Evolutionary conservation across 2,888 invertebrate species (phyloP), one percentile per base, ranked within the genome.

Genomic region (Pseudanteris insignis): DNA sequence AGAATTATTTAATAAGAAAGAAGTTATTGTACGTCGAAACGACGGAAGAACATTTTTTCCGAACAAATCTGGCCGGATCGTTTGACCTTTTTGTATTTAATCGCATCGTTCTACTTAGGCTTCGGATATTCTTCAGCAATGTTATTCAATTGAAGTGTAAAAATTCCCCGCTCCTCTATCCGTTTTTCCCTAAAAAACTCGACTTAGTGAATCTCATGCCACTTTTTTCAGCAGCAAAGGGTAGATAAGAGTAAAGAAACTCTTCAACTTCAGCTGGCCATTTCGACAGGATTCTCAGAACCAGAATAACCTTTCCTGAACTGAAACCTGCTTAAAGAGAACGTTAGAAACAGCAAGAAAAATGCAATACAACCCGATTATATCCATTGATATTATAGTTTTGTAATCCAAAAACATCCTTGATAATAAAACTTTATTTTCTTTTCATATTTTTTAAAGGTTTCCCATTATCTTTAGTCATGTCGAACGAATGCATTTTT

Each of bases 71-170:
- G 9, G 14, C 25, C 25, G 14, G n/a, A n/a, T n/a, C 21, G 6
- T 5, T 48, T 18, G 37, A 14, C 28, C 14, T 24, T 13, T 33
- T 40, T 59, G 46, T 51, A 38, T 46, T 58, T 46, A 21, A 50
- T 46, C 50, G 44, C 29, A 12, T 30, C 30, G 46, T 46, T 24
- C 41, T 46, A 59, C 51, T 59, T 51, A 59, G 44, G 46, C 40
- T 51, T 14, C 18, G 34, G 34, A 40, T 51, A 51, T 46, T 47
- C 51, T 40, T 59, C 50, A 51, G 41, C 47, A 53, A 59, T 47
- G 41, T 46, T 41, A 59, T 59, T 40, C 41, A 51, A 59, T 46
- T 59, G 59, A 47, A 53, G 59, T 51, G 59, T 47, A 47, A 51
- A 47, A 40, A 32, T 58, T 58, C 50, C 44, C 44, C 38, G 44